Evolutionary conservation across 2,797 vertebrate species (phyloP).

Genomic region (Poecilia velifera): DNA sequence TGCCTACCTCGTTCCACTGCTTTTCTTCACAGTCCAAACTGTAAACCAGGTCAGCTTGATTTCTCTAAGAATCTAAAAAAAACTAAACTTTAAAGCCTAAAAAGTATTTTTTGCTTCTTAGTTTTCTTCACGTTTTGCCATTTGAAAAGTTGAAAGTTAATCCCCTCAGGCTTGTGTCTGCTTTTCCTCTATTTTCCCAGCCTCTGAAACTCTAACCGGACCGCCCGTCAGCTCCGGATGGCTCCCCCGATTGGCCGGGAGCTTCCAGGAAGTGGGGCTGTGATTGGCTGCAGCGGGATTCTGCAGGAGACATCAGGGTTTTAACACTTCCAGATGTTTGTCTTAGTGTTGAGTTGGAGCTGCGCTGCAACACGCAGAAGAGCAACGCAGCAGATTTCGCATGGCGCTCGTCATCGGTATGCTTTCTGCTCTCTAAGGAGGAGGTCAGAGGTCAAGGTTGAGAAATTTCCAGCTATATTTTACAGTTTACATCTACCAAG

Average conservation of each 20-base stretch:
- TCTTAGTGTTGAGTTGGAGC: conserved; percentile 16
- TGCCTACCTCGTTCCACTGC: conserved; percentile 56
- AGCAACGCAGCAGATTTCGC: conserved; percentile 28
- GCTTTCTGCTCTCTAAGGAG: background rate
- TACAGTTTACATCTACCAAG: background rate
- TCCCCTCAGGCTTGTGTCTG: conserved; percentile 10
- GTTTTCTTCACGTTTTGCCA: background rate
- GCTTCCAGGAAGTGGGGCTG: conserved; percentile 42
- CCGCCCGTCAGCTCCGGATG: conserved; percentile 23
- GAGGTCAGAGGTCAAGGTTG: conserved; percentile 12
- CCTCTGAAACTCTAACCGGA: conserved; percentile 27
- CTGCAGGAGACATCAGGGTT: conserved; percentile 66
- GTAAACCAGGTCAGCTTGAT: conserved; percentile 11
- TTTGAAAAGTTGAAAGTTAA: background rate
- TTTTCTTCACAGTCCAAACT: conserved; percentile 14
- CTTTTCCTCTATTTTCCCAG: conserved; percentile 22
- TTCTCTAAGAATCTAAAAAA: background rate
- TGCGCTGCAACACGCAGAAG: conserved; percentile 13
- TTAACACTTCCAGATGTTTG: conserved; percentile 76
- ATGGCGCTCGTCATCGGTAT: background rate
- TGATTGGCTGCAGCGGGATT: conserved; percentile 57
- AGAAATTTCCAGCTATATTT: background rate
- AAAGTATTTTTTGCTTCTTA: background rate
- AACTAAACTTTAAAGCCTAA: background rate
- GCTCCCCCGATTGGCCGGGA: conserved; percentile 49